Base-by-base conservation (phyloP, 92 coral and sea anemone genomes). In the Porites divaricata region DNA sequence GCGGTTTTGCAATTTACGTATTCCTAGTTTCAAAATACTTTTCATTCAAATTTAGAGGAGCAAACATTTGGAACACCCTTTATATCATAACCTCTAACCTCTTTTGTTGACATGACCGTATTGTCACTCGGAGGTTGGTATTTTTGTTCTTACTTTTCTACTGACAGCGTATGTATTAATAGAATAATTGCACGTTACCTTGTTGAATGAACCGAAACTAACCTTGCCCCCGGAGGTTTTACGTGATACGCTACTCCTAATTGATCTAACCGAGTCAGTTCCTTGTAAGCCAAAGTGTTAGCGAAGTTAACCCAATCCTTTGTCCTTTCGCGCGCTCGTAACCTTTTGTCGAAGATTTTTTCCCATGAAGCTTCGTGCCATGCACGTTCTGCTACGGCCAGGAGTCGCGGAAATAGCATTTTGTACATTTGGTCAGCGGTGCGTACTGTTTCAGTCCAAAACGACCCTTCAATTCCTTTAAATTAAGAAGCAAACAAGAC, bases 311-410 rank as follows among this genome's bases (percentile, higher is more conserved):
- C 90, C 95, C 99, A 94, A 86, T 92, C 98, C 11, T 52, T 51
- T 50, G 45, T 75, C 24, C 64, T 80, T 49, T 67, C 77, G n/a
- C 63, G 68, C 2, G 88, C 77, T 70, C 92, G 77, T 45, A 66
- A 81, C 11, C 50, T 81, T 62, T 76, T 69, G 6, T 89, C 85
- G 7, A 51, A 28, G 8, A 76, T 78, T 53, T 67, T 80, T 74
- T 94, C 99, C 95, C 95, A 95, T 28, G 95, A 56, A 78, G 93
- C 96, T 77, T 92, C 88, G 90, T 96, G 96, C 99, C 99, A 96
- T 19, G 96, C 92, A 11, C 98, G 92, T 84, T 96, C 98, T 25
- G 98, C 96, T 17, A 94, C 24, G 8, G 99, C 98, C 70, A 96
- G 74, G 57, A 96, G 91, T 41, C 99, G 92, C 57, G 99, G 99